Conservation (phyloP, 1,140 invertebrate genomes). For the Leguminivora glycinivorella region DNA sequence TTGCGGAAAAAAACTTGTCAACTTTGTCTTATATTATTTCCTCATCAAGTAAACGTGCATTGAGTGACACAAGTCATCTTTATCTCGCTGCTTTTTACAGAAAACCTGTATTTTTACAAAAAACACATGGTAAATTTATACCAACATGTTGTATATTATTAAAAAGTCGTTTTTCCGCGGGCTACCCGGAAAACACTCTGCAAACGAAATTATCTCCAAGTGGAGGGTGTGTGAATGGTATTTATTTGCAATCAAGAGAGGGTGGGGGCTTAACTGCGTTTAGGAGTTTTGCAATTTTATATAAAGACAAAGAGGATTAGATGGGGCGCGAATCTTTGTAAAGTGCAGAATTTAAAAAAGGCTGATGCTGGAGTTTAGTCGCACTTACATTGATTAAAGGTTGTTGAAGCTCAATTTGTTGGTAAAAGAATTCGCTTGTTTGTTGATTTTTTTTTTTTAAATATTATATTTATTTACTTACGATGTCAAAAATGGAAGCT, state of each 20-base stretch:
- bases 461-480: background rate
- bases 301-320: slow-evolving; percentile 29
- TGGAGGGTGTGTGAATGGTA: slow-evolving; percentile 27
- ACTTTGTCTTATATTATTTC: no score
- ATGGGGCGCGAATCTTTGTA: slow-evolving; percentile 23
- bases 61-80: no score
- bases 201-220: slow-evolving; percentile 35
- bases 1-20: no score
- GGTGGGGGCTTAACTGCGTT: slow-evolving; percentile 30
- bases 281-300: slow-evolving; percentile 33
- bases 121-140: slow-evolving; percentile 25
- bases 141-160: slow-evolving; percentile 22
- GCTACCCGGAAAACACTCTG: slow-evolving; percentile 31
- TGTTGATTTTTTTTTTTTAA: background rate
- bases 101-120: background rate
- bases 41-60: no score
- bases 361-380: background rate
- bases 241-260: slow-evolving; percentile 38
- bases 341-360: slow-evolving; percentile 15
- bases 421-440: background rate
- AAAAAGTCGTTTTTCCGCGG: slow-evolving; percentile 23
- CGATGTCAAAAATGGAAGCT: no score
- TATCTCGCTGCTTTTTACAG: no score
- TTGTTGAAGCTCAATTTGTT: background rate
- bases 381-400: slow-evolving; percentile 15